Conservation (phyloP, 2,113 vertebrate species). For the Cnemophilus loriae region DNA sequence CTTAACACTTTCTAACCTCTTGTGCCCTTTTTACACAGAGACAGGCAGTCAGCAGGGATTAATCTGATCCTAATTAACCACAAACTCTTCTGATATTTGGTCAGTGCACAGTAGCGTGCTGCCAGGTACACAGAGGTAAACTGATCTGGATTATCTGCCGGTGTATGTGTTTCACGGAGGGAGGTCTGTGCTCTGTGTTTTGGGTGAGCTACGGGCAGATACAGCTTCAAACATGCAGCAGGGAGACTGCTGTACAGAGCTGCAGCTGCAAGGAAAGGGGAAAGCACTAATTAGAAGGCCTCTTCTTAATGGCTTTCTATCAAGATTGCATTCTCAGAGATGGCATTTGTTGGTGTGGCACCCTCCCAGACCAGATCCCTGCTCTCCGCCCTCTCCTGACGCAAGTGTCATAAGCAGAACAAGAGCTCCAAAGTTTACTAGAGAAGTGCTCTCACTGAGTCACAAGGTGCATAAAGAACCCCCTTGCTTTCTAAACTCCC, state of each 20-base stretch:
- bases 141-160: slow-evolving; percentile 71
- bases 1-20: slow-evolving; percentile 71
- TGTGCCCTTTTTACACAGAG: slow-evolving; percentile 68
- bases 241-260: not conserved
- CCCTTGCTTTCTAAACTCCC: not conserved
- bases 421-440: not conserved
- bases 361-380: not conserved
- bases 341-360: not conserved
- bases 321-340: not conserved
- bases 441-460: not conserved
- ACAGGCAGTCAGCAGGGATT: slow-evolving; percentile 73
- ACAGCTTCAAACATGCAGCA: rapidly evolving
- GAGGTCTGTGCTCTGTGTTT: not conserved
- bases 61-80: slow-evolving; percentile 70
- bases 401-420: rapidly evolving
- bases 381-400: rapidly evolving
- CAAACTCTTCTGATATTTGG: slow-evolving; percentile 70
- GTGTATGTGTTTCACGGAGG: slow-evolving; percentile 5
- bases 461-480: not conserved
- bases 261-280: not conserved
- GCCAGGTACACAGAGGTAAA: slow-evolving; percentile 73
- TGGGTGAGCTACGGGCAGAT: not conserved
- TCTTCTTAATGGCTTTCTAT: not conserved
- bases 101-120: slow-evolving; percentile 64
- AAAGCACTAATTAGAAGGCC: not conserved